A percentile compares a stretch with the other conserved stretches of the same genome.
phyloP scores from a whole-genome alignment of 64 coral and sea anemone genomes.

The Montipora cactus region DNA sequence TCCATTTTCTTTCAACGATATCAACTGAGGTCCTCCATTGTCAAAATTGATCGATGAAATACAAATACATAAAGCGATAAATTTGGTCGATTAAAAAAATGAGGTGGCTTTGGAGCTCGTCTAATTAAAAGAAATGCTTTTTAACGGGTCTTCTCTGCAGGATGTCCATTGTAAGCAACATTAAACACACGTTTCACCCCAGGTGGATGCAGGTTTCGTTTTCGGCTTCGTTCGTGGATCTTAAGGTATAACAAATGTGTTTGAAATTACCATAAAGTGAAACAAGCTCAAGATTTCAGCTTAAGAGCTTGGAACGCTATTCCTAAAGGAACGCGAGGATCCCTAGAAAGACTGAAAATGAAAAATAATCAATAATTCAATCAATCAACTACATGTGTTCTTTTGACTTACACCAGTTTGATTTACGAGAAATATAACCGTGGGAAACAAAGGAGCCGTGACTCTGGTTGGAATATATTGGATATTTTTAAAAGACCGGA shows the following conservation, averaged over 20 bases:
- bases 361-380: not conserved
- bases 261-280: no score
- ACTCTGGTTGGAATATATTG: no score
- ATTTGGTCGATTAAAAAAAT: not conserved
- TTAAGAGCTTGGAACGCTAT: no score
- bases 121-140: not conserved
- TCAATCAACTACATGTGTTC: not conserved
- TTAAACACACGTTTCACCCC: not conserved
- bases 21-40: no score
- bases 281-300: no score
- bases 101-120: not conserved
- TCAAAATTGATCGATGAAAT: no score
- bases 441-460: no score
- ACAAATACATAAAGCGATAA: not conserved
- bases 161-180: not conserved
- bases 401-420: not conserved
- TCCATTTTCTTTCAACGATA: no score
- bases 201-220: constrained; percentile 7
- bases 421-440: not conserved
- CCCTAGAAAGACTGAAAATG: not conserved
- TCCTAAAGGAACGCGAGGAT: no score
- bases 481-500: no score
- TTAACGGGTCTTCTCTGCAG: not conserved
- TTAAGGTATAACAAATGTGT: no score
- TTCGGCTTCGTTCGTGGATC: not conserved